phyloP scores from a whole-genome alignment of 2,797 vertebrate species.

The Sebastes minor region DNA sequence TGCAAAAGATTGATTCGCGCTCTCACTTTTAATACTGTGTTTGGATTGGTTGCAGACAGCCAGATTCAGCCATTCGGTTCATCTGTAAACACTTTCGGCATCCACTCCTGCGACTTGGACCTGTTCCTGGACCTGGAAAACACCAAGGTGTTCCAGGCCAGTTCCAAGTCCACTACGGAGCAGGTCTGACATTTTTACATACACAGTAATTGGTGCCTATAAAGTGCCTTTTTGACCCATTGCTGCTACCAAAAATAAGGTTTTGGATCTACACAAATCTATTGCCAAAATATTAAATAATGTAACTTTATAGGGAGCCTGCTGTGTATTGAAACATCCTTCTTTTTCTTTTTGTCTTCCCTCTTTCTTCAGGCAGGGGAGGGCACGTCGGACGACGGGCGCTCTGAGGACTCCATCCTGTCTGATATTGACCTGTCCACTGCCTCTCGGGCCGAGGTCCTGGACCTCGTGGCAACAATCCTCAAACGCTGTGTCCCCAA shows the following conservation, averaged over 20 bases:
- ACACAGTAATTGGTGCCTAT: neutral
- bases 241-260: neutral
- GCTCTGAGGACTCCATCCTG: slow-evolving; percentile 87
- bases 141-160: slow-evolving; percentile 84
- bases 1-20: neutral
- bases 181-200: slow-evolving; percentile 50
- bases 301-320: neutral
- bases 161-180: slow-evolving; percentile 68
- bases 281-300: neutral
- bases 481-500: slow-evolving; percentile 91
- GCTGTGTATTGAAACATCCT: neutral
- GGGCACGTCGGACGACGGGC: slow-evolving; percentile 70
- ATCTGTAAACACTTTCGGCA: slow-evolving; percentile 90
- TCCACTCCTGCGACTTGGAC: slow-evolving; percentile 92
- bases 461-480: slow-evolving; percentile 88
- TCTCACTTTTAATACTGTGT: neutral
- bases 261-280: neutral
- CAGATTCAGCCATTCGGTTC: slow-evolving; percentile 90
- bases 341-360: neutral
- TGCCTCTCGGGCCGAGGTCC: slow-evolving; percentile 75
- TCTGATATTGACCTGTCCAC: slow-evolving; percentile 84
- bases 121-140: slow-evolving; percentile 91
- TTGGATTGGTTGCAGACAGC: slow-evolving; percentile 80
- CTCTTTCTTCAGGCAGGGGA: slow-evolving; percentile 64
- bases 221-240: neutral